Evolutionary conservation across 2,797 vertebrate species (phyloP).

Genomic region (Cirrhinus molitorella): DNA sequence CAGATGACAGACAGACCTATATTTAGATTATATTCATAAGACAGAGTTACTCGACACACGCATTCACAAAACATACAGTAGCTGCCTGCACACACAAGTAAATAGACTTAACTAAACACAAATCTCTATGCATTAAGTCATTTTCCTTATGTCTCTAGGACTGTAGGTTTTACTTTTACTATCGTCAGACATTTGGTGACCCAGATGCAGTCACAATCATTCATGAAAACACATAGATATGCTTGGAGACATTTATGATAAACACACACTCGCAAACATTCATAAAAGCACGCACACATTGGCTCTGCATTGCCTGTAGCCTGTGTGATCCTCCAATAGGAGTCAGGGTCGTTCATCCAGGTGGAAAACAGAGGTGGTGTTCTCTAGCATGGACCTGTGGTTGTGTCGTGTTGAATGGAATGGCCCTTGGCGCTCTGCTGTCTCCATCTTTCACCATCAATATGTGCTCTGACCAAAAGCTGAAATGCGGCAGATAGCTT

Average conservation of each 20-base stretch:
- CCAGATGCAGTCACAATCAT: conserved; percentile 7
- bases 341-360: conserved; percentile 11
- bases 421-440: conserved; percentile 26
- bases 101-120: background rate
- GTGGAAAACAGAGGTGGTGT: conserved; percentile 25
- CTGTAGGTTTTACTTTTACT: background rate
- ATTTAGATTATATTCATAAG: conserved; percentile 40
- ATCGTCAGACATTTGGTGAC: conserved; percentile 1
- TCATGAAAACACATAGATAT: background rate
- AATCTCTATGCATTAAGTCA: background rate
- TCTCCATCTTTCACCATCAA: conserved; percentile 32
- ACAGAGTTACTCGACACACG: background rate
- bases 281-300: background rate
- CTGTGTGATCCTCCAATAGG: conserved; percentile 4
- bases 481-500: background rate
- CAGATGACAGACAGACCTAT: conserved; percentile 41
- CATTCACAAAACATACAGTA: background rate
- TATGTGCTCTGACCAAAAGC: conserved; percentile 33
- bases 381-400: background rate
- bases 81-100: background rate
- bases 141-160: background rate
- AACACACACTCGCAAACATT: background rate
- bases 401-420: conserved; percentile 17
- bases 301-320: conserved; percentile 4
- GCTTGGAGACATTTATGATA: background rate